Conservation (phyloP, 2,888 invertebrate genomes). For the Tiphia femorata region DNA sequence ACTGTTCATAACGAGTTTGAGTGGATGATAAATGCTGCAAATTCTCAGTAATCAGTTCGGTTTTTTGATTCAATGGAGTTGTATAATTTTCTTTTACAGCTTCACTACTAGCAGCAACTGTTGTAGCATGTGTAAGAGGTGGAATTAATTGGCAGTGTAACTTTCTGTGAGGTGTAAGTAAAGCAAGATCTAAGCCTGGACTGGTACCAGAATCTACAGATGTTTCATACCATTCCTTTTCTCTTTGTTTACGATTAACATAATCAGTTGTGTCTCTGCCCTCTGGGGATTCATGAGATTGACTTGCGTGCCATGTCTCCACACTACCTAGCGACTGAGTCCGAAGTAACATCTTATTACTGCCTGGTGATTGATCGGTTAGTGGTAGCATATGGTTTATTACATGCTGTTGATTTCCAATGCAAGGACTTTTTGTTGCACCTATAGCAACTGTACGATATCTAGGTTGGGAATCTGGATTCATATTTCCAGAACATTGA, state of each 20-base stretch:
- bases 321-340: slow-evolving; percentile 75
- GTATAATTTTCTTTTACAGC: slow-evolving; percentile 22
- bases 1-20: slow-evolving; percentile 63
- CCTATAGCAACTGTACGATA: slow-evolving; percentile 53
- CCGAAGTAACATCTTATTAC: slow-evolving; percentile 67
- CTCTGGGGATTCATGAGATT: slow-evolving; percentile 47
- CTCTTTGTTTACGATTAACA: slow-evolving; percentile 59
- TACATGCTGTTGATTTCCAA: slow-evolving; percentile 29
- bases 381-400: slow-evolving; percentile 42
- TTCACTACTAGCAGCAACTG: slow-evolving; percentile 16
- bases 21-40: slow-evolving; percentile 31
- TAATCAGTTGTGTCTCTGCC: slow-evolving; percentile 45
- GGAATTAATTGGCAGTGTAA: slow-evolving; percentile 31
- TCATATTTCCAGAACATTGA: slow-evolving; percentile 35
- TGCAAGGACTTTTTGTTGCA: slow-evolving; percentile 22
- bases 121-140: slow-evolving; percentile 15
- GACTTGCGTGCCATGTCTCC: slow-evolving; percentile 63
- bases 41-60: slow-evolving; percentile 34
- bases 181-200: slow-evolving; percentile 27
- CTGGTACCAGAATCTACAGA: slow-evolving; percentile 71
- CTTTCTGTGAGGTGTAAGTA: slow-evolving; percentile 22
- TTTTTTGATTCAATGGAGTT: slow-evolving; percentile 27
- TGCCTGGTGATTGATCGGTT: slow-evolving; percentile 43
- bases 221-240: slow-evolving; percentile 80
- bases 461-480: slow-evolving; percentile 44